Evolutionary conservation across 2,797 vertebrate species (phyloP).

Genomic region (Diglossa cyanea): DNA sequence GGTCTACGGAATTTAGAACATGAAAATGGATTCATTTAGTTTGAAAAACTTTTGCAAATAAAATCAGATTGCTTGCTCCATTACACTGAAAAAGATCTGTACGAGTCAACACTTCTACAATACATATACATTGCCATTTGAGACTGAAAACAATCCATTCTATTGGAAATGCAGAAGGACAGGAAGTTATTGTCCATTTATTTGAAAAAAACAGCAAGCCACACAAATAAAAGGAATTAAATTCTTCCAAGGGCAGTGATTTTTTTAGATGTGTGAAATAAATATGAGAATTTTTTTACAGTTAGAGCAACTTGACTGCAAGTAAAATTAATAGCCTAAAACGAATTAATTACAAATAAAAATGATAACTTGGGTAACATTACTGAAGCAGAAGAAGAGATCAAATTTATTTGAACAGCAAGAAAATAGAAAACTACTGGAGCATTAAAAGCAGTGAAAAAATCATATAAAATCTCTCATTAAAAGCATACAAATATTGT

Average conservation of each 20-base stretch:
- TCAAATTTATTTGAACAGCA: neutral
- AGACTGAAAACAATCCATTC: neutral
- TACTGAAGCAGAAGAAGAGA: neutral
- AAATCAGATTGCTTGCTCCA: neutral
- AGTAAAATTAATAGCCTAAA: neutral
- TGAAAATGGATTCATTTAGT: neutral
- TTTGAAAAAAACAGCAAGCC: neutral
- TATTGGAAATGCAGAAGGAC: neutral
- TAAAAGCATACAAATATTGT: neutral
- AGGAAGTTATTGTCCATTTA: neutral
- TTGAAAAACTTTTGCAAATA: neutral
- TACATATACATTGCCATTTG: neutral
- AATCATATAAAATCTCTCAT: neutral
- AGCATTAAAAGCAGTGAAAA: neutral
- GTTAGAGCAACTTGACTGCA: neutral
- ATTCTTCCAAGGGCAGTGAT: neutral
- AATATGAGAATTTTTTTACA: neutral
- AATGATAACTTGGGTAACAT: neutral
- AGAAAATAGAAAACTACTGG: neutral
- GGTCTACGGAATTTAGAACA: neutral
- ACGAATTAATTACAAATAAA: neutral
- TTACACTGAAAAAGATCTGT: neutral
- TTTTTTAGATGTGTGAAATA: neutral
- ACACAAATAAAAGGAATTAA: neutral
- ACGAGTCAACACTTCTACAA: neutral